Evolutionary conservation across 1,140 invertebrate genomes (phyloP), one percentile per base, ranked within the genome.

Genomic region (Anastrepha obliqua): DNA sequence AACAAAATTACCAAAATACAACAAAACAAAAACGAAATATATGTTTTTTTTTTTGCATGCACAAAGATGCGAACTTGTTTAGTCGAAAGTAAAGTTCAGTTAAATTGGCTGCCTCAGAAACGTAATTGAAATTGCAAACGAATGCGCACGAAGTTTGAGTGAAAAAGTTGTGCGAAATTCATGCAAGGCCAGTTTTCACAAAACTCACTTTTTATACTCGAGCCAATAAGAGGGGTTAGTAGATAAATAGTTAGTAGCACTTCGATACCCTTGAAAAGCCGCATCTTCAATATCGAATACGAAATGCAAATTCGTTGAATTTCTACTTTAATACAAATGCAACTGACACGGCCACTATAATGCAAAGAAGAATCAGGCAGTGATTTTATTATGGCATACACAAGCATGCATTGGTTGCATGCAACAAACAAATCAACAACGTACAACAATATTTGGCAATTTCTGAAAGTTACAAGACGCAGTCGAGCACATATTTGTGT

Each of bases 41-140:
- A 29, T 1, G 1, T 29, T 29, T 29, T 29, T 29, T 29, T 29
- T 29, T 29, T 47, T 44, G 13, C 15, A 74, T 44, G 17, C 39
- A 81, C n/a, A 81, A 81, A 55, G 47, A 42, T 81, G 55, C 74
- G 15, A 81, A 81, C 74, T 55, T 55, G 47, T 74, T 74, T 11
- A 81, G 74, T 29, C 47, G 47, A 42, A 70, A 70, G 67, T 81
- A 81, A 81, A 81, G 74, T 81, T 81, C 20, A 81, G 74, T 81
- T 58, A 55, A 81, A 81, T 81, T 81, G 74, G 47, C 74, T 55
- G 74, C 74, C 74, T 55, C 17, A 29, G 44, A 42, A 55, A 29
- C 42, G 74, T 55, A 81, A 81, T 81, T 81, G 74, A 81, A 81
- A 81, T 55, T 51, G 74, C 74, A 81, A 81, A 81, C 74, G 74